These are phyloP conservation scores for Microtus montanus DNA, from an alignment of 2,113 vertebrate species.

Conservation along the genomic window DNA sequence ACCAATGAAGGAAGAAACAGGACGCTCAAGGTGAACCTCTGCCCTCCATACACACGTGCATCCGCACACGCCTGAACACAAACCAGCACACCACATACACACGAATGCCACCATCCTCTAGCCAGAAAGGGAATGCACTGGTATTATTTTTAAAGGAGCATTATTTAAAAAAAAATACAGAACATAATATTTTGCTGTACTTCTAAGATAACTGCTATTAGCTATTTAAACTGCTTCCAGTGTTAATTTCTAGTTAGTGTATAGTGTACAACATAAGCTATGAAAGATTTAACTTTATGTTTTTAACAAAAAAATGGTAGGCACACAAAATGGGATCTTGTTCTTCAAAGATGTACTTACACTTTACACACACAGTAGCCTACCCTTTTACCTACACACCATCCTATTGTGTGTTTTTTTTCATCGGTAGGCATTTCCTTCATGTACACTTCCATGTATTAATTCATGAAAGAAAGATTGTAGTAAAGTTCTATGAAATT, in stretches of 20 bases:
- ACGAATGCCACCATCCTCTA: not conserved
- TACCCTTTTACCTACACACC: not conserved
- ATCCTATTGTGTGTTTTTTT: not conserved
- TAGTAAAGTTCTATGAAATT: not conserved
- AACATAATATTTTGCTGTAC: not conserved
- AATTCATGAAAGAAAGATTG: not conserved
- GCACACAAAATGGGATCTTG: not conserved
- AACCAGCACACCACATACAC: not conserved
- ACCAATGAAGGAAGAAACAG: not conserved
- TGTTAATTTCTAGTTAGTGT: not conserved
- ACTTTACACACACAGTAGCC: no score
- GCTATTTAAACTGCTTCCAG: not conserved
- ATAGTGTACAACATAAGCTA: not conserved
- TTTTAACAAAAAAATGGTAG: not conserved
- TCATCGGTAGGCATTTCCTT: not conserved
- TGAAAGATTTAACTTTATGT: not conserved
- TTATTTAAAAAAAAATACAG: not conserved
- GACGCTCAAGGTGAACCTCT: not conserved
- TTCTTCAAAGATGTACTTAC: not conserved
- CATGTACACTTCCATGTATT: not conserved
- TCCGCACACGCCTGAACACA: not conserved
- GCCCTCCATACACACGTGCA: not conserved
- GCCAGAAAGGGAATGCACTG: not conserved
- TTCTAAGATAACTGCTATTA: not conserved
- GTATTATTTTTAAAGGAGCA: no score